These are phyloP conservation scores for Drosophila bunnanda DNA, from an alignment of 2,888 invertebrate genomes.

Conservation along the genomic window DNA sequence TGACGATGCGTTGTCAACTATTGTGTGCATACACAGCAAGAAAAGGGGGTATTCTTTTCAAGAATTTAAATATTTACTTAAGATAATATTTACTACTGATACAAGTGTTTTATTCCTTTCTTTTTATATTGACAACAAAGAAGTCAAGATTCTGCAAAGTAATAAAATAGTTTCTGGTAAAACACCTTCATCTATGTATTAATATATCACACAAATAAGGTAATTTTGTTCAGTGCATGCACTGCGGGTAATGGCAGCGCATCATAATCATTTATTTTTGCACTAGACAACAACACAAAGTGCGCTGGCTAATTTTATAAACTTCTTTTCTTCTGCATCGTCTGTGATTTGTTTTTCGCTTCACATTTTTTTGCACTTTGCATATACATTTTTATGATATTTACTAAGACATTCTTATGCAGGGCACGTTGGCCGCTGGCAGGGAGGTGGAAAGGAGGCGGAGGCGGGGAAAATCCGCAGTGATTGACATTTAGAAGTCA, in stretches of 20 bases:
- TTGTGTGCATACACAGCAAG: conserved; percentile 1
- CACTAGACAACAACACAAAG: conserved; percentile 63
- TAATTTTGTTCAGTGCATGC: conserved; percentile 5
- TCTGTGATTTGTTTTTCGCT: conserved; percentile 65
- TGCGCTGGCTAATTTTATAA: conserved; percentile 77
- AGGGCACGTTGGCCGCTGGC: conserved; percentile 54
- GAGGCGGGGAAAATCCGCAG: conserved; percentile 32
- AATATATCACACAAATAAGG: not conserved
- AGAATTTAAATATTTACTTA: fast-evolving
- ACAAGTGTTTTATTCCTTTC: not conserved
- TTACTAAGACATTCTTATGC: conserved; percentile 74
- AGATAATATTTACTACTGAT: too few relatives aligned
- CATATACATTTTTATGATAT: conserved; percentile 66
- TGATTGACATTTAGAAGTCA: conserved; percentile 80
- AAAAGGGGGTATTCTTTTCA: not conserved
- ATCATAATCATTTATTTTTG: conserved; percentile 80
- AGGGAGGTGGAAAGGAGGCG: not conserved
- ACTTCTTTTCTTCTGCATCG: conserved; percentile 62
- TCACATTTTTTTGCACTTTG: conserved; percentile 51
- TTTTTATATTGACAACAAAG: not conserved
- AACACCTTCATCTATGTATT: not conserved
- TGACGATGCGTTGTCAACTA: conserved; percentile 55
- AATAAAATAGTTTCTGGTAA: too few relatives aligned
- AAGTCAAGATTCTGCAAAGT: too few relatives aligned
- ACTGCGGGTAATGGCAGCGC: conserved; percentile 56